These are phyloP conservation scores for Centrocercus urophasianus DNA, from an alignment of 2,113 vertebrate genomes.

Conservation along the genomic window DNA sequence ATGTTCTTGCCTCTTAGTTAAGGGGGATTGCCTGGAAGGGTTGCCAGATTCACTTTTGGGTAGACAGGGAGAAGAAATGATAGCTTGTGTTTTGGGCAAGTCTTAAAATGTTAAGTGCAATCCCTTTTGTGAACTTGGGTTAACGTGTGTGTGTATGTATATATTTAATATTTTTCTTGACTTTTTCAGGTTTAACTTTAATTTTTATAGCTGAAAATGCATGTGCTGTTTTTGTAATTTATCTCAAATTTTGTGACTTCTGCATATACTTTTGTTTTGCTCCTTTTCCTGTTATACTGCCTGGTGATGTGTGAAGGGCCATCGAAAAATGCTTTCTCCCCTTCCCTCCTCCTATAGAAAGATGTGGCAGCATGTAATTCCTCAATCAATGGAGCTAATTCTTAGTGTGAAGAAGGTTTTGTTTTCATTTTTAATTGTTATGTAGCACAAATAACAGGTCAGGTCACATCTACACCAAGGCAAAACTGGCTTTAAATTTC, in stretches of 20 bases:
- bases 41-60: background rate
- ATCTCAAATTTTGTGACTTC: background rate
- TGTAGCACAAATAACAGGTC: background rate
- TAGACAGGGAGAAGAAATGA: background rate
- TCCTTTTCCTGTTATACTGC: background rate
- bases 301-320: background rate
- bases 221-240: background rate
- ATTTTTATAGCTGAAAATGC: background rate
- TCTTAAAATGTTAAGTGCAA: background rate
- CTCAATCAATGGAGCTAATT: no score
- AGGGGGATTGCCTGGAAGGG: background rate
- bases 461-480: background rate
- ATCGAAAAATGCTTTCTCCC: no score
- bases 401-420: background rate
- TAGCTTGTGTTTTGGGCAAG: background rate
- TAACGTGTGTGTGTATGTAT: no score
- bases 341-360: no score
- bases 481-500: background rate
- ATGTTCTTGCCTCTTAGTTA: fast-evolving
- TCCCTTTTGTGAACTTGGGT: background rate
- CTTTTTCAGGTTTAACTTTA: background rate
- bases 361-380: no score
- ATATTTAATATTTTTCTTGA: background rate
- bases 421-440: background rate
- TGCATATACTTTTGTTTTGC: background rate